Conservation (phyloP, 1,140 invertebrate genomes). For the Bilobella aurantiaca region DNA sequence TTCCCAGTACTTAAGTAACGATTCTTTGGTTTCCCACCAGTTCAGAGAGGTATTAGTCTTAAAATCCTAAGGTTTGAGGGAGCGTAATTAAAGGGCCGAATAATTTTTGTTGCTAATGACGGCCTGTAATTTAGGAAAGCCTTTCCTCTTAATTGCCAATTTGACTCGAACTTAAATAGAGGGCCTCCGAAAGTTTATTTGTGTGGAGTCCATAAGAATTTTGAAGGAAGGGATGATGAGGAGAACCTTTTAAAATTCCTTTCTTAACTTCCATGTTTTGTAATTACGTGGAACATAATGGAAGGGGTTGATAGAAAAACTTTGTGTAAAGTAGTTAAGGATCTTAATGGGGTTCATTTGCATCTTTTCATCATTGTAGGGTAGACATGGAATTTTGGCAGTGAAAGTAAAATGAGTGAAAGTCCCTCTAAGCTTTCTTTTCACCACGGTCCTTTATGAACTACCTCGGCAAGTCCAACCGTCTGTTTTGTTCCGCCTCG, state of each 20-base stretch:
- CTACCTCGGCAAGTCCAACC: too few relatives aligned
- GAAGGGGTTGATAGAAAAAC: background rate
- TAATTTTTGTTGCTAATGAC: too few relatives aligned
- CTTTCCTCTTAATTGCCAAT: background rate
- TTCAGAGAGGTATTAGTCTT: too few relatives aligned
- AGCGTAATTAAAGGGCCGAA: too few relatives aligned
- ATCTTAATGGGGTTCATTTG: background rate
- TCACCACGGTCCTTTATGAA: too few relatives aligned
- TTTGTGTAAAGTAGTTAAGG: background rate
- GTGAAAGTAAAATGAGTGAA: background rate
- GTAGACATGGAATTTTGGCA: background rate
- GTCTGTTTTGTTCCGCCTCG: too few relatives aligned
- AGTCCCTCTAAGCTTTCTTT: too few relatives aligned
- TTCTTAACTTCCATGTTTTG: background rate
- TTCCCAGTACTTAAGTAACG: too few relatives aligned
- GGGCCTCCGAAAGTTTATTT: background rate
- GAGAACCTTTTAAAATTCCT: conserved; percentile 3
- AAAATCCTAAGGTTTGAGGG: too few relatives aligned
- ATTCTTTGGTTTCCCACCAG: too few relatives aligned
- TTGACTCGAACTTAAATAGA: background rate
- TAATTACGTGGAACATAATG: background rate
- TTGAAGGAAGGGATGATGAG: background rate
- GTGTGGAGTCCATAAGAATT: background rate
- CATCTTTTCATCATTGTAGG: background rate
- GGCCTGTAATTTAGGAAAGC: background rate